Evolutionary conservation across 1,140 invertebrate species (phyloP), one percentile per base, ranked within the genome.

Genomic region (Diorhabda carinulata): DNA sequence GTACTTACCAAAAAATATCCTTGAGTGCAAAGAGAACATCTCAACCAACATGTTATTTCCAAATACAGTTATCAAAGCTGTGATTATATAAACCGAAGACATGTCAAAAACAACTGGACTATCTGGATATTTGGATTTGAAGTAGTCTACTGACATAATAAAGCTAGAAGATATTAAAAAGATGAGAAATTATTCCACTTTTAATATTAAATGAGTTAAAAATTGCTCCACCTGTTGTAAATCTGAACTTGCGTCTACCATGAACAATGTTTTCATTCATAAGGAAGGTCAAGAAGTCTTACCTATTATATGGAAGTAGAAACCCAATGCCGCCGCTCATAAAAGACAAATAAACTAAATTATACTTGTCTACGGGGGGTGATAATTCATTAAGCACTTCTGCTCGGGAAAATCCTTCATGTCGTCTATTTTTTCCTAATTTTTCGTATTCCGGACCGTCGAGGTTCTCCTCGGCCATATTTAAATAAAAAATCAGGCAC

Each of bases 291-390:
- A 66, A 59, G 57, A 8, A 3, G 10, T 59, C 43, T 78, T 78
- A 93, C 92, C 91, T 94, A 84, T 96, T 96, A 81, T 95, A 97
- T 1, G 94, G 94, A 43, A 97, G 82, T 7, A 97, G 85, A 78
- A 96, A 96, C 25, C 94, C 94, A 71, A 92, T 89, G n/a, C 94
- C 94, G 52, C 93, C 92, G 43, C 95, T 82, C 4, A 95, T 83
- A 57, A 97, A 85, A 0, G 92, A 88, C 62, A 93, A 78, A 78
- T 94, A 95, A 62, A 96, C 90, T 40, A 87, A 86, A 80, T 91
- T 90, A 79, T 87, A 90, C 74, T 87, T 86, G 82, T 94, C 91
- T 67, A 89, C 86, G 6, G 91, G 92, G 42, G 90, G 89, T 7
- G 88, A 85, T 66, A 87, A 76, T n/a, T 52, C 47, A 74, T 86